Conservation (phyloP, 2,888 invertebrate genomes). For the Xylota segnis region DNA sequence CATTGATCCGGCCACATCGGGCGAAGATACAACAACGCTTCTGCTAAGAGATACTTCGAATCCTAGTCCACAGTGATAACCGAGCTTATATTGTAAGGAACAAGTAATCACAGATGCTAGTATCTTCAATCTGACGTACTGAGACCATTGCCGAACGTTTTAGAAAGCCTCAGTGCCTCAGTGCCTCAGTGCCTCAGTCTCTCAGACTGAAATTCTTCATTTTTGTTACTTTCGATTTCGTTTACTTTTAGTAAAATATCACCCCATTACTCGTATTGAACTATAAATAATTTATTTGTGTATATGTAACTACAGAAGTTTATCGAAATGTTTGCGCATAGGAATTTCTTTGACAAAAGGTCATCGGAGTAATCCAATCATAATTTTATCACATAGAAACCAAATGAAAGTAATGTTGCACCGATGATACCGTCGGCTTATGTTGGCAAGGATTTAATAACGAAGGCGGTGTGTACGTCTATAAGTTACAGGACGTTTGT, state of each 20-base stretch:
- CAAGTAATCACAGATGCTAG: too few relatives aligned
- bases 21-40: too few relatives aligned
- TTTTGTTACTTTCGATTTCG: neutral
- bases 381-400: slow-evolving; percentile 59
- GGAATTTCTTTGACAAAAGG: slow-evolving; percentile 37
- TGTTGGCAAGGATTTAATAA: slow-evolving; percentile 22
- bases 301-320: slow-evolving; percentile 48
- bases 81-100: too few relatives aligned
- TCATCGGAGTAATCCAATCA: slow-evolving; percentile 44
- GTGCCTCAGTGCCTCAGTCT: too few relatives aligned
- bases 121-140: too few relatives aligned
- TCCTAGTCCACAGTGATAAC: too few relatives aligned
- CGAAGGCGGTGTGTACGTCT: slow-evolving; percentile 81
- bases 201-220: too few relatives aligned
- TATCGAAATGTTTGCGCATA: slow-evolving; percentile 52
- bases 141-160: too few relatives aligned
- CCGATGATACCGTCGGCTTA: slow-evolving; percentile 14
- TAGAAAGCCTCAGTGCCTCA: too few relatives aligned
- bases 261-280: slow-evolving; percentile 1
- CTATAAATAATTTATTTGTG: slow-evolving; percentile 74
- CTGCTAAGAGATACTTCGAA: too few relatives aligned
- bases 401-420: slow-evolving; percentile 38
- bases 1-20: too few relatives aligned
- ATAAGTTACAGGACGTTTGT: slow-evolving; percentile 81
- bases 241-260: slow-evolving; percentile 5